Evolutionary conservation across 2,888 invertebrate species (phyloP), one percentile per base, ranked within the genome.

Genomic region (Zaprionus lineosus): DNA sequence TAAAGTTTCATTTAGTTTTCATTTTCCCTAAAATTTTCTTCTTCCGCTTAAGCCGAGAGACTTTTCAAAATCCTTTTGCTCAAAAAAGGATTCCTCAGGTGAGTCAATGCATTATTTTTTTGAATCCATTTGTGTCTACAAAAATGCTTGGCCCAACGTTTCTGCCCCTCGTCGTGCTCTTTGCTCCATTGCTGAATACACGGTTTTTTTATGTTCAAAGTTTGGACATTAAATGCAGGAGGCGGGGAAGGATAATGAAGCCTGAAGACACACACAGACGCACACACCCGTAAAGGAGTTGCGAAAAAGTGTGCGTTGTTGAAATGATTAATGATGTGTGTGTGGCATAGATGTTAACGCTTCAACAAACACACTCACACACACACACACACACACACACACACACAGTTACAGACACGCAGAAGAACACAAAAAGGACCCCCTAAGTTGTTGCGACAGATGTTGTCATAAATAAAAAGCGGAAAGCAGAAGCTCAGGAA

Each of bases 271-370:
- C 4, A 6, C 44, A 9, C 24, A 24, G 16, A 39, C 41, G 26
- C 28, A 53, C 57, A 37, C 14, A 19, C 39, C 24, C 7, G 48
- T 39, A 70, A 76, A 75, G 66, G 64, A 74, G 78, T 70, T 68
- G 64, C 28, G 34, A 24, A 40, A 55, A 34, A 40, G 47, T 28
- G 33, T 6, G 34, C 12, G 78, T 66, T 82, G 79, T 83, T 79
- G 73, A 79, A 86, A 88, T 88, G 88, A 88, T 88, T 87, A 89
- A 88, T 87, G 89, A 86, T 81, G 73, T 69, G 48, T 59, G 84
- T 84, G 85, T 82, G 77, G 81, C 64, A 55, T 47, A 59, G 52
- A 74, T 70, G 78, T 78, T 82, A 78, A 77, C 77, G 77, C 84
- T 61, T 66, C 62, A 61, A 58, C 73, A 76, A 66, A 66, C 64